phyloP scores from a whole-genome alignment of 2,113 vertebrate species.

The Indicator maculatus region DNA sequence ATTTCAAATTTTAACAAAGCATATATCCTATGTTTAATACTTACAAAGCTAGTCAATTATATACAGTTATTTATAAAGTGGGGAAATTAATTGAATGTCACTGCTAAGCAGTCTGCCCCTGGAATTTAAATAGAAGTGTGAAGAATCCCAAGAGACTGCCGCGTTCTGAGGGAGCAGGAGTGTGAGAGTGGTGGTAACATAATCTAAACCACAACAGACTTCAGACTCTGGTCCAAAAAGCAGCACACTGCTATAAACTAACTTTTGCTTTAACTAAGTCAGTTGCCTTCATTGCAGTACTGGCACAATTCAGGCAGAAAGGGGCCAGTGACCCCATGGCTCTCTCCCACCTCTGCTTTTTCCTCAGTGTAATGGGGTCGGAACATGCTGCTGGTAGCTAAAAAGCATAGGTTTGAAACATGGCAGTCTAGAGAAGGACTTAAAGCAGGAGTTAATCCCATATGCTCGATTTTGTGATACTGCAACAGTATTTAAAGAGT shows the following conservation, averaged over 20 bases:
- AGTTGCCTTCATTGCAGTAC: not conserved
- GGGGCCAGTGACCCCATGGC: not conserved
- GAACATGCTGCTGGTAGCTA: not conserved
- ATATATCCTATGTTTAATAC: not conserved
- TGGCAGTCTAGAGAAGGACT: not conserved
- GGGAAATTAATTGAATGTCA: constrained; percentile 25
- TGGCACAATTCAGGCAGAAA: not conserved
- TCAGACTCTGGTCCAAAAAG: not conserved
- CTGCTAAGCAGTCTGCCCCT: not conserved
- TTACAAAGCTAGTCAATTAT: constrained; percentile 37
- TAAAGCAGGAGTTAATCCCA: not conserved
- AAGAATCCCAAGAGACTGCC: not conserved
- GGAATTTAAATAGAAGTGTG: constrained; percentile 24
- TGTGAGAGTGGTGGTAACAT: not conserved
- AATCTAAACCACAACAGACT: not conserved
- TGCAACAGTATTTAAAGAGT: not conserved
- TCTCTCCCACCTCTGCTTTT: not conserved
- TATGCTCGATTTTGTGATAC: not conserved
- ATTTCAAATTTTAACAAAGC: constrained; percentile 16
- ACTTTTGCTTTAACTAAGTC: not conserved
- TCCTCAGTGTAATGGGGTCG: not conserved
- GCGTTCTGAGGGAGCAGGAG: not conserved
- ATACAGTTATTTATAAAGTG: constrained; percentile 38
- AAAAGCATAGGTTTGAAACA: not conserved
- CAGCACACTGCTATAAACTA: not conserved